phyloP scores from a whole-genome alignment of 2,113 vertebrate genomes.

The human (Homo sapiens) region DNA sequence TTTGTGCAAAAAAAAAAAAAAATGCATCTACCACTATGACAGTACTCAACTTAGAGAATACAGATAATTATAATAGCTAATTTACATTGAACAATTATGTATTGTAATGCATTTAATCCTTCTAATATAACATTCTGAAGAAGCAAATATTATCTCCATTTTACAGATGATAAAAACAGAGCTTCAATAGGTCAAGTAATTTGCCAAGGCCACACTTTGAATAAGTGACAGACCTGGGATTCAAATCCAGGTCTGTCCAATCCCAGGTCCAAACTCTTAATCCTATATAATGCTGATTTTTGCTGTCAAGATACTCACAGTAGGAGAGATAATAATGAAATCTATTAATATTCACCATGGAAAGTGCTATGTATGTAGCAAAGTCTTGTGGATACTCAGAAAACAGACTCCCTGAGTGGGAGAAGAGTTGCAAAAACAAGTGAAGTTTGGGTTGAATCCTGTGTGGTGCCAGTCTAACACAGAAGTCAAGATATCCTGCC shows the following conservation, averaged over 20 bases:
- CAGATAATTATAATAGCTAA: not conserved
- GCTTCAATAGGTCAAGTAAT: not conserved
- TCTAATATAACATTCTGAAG: not conserved
- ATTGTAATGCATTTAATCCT: not conserved
- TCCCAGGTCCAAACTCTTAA: not conserved
- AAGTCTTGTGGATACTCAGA: not conserved
- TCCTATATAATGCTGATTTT: not conserved
- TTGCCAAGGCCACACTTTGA: not conserved
- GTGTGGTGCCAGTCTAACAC: not conserved
- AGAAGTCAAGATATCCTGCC: not conserved
- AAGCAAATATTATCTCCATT: not conserved
- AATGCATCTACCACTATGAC: not conserved
- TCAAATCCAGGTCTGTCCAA: not conserved
- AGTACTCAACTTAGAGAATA: not conserved
- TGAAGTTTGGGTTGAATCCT: not conserved
- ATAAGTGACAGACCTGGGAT: not conserved
- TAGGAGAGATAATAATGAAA: not conserved
- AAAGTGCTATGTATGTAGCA: too few species aligned
- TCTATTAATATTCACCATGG: not conserved
- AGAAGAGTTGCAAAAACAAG: not conserved
- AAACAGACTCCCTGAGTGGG: not conserved
- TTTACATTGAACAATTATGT: not conserved
- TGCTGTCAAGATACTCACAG: not conserved
- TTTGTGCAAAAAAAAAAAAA: not conserved
- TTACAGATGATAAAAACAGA: constrained; percentile 23